Evolutionary conservation across 2,888 invertebrate genomes (phyloP), one percentile per base, ranked within the genome.

Genomic region (Camptogramma bilineatum): DNA sequence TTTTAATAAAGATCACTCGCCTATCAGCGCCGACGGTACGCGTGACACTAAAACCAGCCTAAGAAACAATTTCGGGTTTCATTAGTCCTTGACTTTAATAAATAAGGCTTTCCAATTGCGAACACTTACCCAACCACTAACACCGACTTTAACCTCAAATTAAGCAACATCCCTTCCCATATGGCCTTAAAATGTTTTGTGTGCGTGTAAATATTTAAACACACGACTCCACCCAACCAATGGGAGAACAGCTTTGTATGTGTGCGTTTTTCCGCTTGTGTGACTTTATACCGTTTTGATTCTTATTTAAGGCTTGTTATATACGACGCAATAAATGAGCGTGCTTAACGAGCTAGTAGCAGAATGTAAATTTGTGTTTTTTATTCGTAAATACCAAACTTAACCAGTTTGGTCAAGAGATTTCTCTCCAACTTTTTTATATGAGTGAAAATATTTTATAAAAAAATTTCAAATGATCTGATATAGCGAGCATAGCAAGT

Each of bases 131-230:
- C 68, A 63, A 74, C 76, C 72, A 68, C 72, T 66, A 73, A 74
- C 76, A 73, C 76, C 64, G 71, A 73, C 72, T 72, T 69, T 65
- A 50, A 57, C 73, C 73, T 68, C 70, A 76, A 78, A 79, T 78
- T 77, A 72, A 73, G 69, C 67, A 62, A 60, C 57, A 61, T 74
- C 78, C 69, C 73, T 72, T 72, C 28, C 66, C 66, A 70, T 71
- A 74, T 70, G 70, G 67, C 66, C 53, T 58, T 69, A 60, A 67
- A 69, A 65, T 64, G 64, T 69, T 62, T 74, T 74, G 75, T 76
- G 66, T 74, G 66, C 61, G 59, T 71, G 63, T 78, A 70, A 78
- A 80, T 80, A 79, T 77, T 78, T 79, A 69, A 78, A 71, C 59
- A 68, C 62, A 66, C 64, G 62, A 66, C 28, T 28, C 3, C 10